Base-by-base conservation (phyloP, 2,888 invertebrate species). In the Chalcis sispes region DNA sequence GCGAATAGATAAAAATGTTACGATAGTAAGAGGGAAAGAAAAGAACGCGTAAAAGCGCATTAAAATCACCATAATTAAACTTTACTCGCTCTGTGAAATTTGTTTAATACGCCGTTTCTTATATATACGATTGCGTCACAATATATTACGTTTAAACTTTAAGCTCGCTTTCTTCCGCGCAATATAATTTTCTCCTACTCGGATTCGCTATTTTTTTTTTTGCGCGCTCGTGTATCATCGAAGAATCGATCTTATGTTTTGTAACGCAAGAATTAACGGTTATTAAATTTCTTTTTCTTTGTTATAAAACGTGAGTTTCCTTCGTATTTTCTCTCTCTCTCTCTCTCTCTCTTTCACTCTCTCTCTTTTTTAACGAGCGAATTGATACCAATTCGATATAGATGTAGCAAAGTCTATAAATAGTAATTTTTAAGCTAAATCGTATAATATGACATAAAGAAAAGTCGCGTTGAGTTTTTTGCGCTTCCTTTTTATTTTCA, bases 61-160 rank as follows among this genome's bases (percentile, higher is more conserved):
- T n/a, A n/a, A n/a, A n/a, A n/a, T 80, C 81, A 80, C 56, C 62
- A 58, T 64, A 27, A 54, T 66, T 72, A 76, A 72, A 75, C 79
- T 78, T 66, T 74, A 61, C 64, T 23, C 46, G 56, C 32, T 58
- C 58, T n/a, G 2, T 79, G 78, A 79, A 76, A 72, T 67, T 73
- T 62, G 61, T 74, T 58, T 52, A 62, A 71, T 65, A 13, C 52
- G 46, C 42, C 36, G 27, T 23, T 56, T 59, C n/a, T n/a, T n/a
- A n/a, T n/a, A n/a, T n/a, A n/a, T 61, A 52, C 46, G 52, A 56
- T 72, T 72, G 40, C 72, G 59, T 66, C 72, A 72, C 18, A 20
- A 7, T 5, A 20, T 29, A 32, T 72, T 72, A 72, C 65, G 72
- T 59, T 65, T 46, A 59, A 72, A 36, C 36, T 40, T 61, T 10